A percentile compares a stretch with the other conserved stretches of the same genome.
phyloP scores from a whole-genome alignment of 2,797 vertebrate genomes.

The Neosilurus mollespiculum region DNA sequence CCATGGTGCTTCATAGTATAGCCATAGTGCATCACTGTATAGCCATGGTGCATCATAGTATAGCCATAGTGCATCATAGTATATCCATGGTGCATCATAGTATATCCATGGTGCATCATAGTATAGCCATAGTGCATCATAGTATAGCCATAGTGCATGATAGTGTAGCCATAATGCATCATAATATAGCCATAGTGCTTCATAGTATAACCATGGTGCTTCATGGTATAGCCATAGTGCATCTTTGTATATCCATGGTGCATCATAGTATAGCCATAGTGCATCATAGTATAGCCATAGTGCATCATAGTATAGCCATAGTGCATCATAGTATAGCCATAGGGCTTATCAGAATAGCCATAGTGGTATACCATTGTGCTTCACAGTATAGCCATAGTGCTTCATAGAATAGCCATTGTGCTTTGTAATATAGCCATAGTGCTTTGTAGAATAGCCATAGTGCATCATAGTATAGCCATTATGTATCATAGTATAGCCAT shows the following conservation, averaged over 20 bases:
- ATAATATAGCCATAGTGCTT: not conserved
- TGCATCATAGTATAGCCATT: not conserved
- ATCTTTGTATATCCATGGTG: not conserved
- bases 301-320: not conserved
- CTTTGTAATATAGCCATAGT: not conserved
- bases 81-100: not conserved
- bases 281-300: not conserved
- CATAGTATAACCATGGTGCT: not conserved
- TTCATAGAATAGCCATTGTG: not conserved
- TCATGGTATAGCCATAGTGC: not conserved
- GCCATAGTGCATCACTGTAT: not conserved
- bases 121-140: not conserved
- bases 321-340: not conserved
- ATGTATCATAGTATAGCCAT: not conserved
- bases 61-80: not conserved
- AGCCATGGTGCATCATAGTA: not conserved
- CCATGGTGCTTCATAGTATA: not conserved
- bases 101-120: not conserved
- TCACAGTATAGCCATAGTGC: not conserved
- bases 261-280: not conserved
- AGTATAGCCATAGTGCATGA: not conserved
- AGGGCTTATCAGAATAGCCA: not conserved
- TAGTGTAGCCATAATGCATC: not conserved
- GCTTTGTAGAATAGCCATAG: not conserved
- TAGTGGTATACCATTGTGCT: not conserved